Percentiles rank a stretch among this genome's conserved stretches.
Conservation (phyloP, 2,113 vertebrate species). For the Chionis minor region DNA sequence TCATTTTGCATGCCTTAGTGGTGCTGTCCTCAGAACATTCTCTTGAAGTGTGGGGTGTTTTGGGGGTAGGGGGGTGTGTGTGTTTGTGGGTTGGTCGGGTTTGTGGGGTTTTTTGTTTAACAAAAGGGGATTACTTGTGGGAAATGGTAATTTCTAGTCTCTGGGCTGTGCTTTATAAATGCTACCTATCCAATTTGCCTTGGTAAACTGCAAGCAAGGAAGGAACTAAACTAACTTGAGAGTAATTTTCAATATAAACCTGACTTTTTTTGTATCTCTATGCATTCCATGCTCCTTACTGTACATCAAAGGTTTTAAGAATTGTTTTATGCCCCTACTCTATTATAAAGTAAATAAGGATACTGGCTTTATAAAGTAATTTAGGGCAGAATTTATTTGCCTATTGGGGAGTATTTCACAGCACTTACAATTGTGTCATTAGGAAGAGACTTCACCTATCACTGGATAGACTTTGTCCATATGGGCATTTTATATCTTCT, state of each 20-base stretch:
- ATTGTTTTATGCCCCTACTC: neutral
- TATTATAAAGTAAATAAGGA: neutral
- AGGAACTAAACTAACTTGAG: neutral
- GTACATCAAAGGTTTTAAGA: neutral
- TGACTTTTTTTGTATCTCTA: neutral
- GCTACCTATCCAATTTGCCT: neutral
- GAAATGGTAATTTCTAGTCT: neutral
- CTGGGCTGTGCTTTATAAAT: neutral
- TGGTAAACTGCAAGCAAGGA: neutral
- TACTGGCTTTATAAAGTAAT: neutral
- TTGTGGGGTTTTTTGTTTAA: neutral
- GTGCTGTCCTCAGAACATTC: neutral
- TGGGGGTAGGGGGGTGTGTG: too few relatives aligned
- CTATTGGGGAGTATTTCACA: neutral
- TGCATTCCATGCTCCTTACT: neutral
- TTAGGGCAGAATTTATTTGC: neutral
- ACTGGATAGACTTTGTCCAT: neutral
- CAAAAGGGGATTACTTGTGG: neutral
- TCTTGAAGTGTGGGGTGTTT: neutral
- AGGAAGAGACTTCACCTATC: neutral
- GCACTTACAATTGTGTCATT: neutral
- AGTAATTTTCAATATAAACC: neutral
- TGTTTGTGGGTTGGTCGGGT: neutral
- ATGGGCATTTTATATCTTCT: neutral
- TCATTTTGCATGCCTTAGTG: neutral